A percentile compares a stretch with the other conserved stretches of the same genome.
Conservation (phyloP, 2,888 invertebrate species). For the Acanthacorydalis orientalis region DNA sequence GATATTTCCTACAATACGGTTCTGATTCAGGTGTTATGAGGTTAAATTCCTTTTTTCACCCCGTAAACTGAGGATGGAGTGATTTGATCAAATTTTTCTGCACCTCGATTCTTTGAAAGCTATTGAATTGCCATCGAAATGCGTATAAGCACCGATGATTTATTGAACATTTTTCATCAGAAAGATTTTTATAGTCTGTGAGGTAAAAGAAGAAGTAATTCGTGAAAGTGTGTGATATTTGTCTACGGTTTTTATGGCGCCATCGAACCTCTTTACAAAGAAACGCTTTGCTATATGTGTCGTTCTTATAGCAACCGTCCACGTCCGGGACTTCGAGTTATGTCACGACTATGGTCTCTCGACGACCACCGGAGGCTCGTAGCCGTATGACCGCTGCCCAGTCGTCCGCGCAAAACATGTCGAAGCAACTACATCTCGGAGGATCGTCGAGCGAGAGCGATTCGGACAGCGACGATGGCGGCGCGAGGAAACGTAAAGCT, state of each 20-base stretch:
- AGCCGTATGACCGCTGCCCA: neutral
- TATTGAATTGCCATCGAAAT: no score
- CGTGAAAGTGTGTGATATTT: neutral
- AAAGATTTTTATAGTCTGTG: no score
- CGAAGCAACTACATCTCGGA: neutral
- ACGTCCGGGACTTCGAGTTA: conserved; percentile 1
- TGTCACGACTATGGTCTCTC: conserved; percentile 1
- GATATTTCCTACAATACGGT: no score
- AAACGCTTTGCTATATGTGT: no score
- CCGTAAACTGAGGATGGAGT: no score
- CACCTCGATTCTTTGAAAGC: no score
- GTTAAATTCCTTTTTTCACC: no score
- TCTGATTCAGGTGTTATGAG: no score
- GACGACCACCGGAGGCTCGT: conserved; percentile 3
- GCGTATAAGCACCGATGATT: neutral
- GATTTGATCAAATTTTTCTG: no score
- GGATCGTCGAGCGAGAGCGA: conserved; percentile 14
- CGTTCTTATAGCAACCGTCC: neutral
- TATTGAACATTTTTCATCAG: no score
- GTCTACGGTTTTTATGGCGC: no score
- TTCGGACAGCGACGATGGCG: conserved; percentile 15
- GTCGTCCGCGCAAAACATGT: neutral
- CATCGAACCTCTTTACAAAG: no score
- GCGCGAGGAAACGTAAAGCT: conserved; percentile 12
- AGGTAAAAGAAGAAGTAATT: neutral